Percentiles rank a stretch among this genome's conserved stretches.
phyloP scores from a whole-genome alignment of 2,797 vertebrate genomes.

The Sus cebifrons region DNA sequence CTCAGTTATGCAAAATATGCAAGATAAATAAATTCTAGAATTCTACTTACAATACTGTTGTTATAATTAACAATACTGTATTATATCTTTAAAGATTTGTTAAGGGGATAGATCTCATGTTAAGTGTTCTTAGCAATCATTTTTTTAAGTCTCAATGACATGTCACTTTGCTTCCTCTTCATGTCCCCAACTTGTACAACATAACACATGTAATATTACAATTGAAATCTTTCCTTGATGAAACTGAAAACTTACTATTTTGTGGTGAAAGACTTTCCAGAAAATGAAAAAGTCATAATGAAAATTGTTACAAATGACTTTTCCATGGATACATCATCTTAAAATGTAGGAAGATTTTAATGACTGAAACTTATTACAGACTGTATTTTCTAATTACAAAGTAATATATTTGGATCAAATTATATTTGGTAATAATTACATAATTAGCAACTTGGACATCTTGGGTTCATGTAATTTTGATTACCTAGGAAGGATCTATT shows the following conservation, averaged over 20 bases:
- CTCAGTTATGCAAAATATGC: neutral
- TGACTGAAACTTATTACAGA: slow-evolving; percentile 39
- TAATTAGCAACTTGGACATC: slow-evolving; percentile 75
- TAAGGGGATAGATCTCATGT: neutral
- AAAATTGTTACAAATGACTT: slow-evolving; percentile 65
- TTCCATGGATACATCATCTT: slow-evolving; percentile 3
- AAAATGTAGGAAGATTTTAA: slow-evolving; percentile 55
- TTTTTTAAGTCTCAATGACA: neutral
- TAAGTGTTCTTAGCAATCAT: neutral
- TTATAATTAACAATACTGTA: neutral
- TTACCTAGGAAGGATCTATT: slow-evolving; percentile 66
- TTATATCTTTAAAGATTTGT: neutral
- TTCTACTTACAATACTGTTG: neutral
- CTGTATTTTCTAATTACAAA: slow-evolving; percentile 67
- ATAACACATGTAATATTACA: neutral
- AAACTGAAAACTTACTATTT: slow-evolving; percentile 63
- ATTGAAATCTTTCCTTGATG: neutral
- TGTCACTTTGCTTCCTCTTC: slow-evolving; percentile 36
- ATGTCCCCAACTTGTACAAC: neutral
- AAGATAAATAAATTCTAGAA: neutral
- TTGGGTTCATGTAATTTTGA: slow-evolving; percentile 82
- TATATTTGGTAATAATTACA: slow-evolving; percentile 59
- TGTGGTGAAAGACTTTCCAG: slow-evolving; percentile 10
- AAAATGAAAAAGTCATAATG: slow-evolving; percentile 63
- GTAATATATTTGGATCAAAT: slow-evolving; percentile 71